Conservation (phyloP, 2,113 vertebrate species). For the Speoplatyrhinus poulsoni region DNA sequence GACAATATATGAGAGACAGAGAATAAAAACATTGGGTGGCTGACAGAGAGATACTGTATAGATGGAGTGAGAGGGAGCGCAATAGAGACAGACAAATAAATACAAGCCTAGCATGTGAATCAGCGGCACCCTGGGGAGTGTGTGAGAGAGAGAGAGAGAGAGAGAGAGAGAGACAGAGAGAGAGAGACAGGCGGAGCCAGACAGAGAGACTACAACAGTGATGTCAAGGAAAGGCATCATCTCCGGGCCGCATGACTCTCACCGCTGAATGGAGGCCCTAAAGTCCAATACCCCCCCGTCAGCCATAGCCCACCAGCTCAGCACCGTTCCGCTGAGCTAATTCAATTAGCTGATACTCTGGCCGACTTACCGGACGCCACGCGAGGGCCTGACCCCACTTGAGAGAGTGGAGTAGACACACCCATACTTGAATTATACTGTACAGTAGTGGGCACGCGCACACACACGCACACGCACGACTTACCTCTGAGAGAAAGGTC, state of each 20-base stretch:
- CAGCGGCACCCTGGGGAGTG: neutral
- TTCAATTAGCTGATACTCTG: constrained; percentile 54
- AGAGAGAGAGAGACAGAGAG: neutral
- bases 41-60: too few species aligned
- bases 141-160: neutral
- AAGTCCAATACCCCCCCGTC: constrained; percentile 46
- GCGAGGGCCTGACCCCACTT: constrained; percentile 26
- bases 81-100: too few species aligned
- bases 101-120: too few species aligned
- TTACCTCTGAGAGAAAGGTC: constrained; percentile 98
- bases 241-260: constrained; percentile 24
- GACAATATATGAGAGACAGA: neutral
- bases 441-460: neutral
- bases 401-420: constrained; percentile 36
- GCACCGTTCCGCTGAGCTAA: constrained; percentile 44
- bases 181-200: constrained; percentile 2
- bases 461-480: constrained; percentile 46
- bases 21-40: too few species aligned
- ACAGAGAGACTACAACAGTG: constrained; percentile 25
- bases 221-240: constrained; percentile 44
- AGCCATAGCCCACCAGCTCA: constrained; percentile 47
- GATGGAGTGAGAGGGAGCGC: too few species aligned
- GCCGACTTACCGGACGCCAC: constrained; percentile 30
- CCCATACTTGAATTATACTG: constrained; percentile 14
- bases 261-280: constrained; percentile 50